Percentiles rank a stretch among this genome's conserved stretches.
Evolutionary conservation across 1,140 invertebrate species (phyloP).

Genomic region (Drosophila biarmipes): DNA sequence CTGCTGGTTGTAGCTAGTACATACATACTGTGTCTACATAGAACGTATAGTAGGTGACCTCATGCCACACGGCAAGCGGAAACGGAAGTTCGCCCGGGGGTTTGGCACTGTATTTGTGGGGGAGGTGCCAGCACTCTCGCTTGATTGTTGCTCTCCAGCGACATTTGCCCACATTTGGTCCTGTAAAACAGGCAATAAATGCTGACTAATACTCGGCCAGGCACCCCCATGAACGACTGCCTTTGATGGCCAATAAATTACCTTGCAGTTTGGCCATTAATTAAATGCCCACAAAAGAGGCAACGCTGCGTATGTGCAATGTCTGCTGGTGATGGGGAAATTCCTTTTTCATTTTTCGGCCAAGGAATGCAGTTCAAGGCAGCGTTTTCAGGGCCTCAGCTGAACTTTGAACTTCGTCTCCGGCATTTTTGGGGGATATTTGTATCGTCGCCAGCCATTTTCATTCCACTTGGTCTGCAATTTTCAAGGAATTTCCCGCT

Average conservation of each 20-base stretch:
- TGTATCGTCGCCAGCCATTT: slow-evolving; percentile 2
- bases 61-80: slow-evolving; percentile 56
- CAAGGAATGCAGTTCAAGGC: slow-evolving; percentile 39
- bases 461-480: slow-evolving; percentile 40
- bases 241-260: slow-evolving; percentile 64
- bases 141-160: slow-evolving; percentile 63
- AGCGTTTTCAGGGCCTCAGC: slow-evolving; percentile 1
- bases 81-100: slow-evolving; percentile 55
- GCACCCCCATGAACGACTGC: slow-evolving; percentile 4
- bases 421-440: neutral
- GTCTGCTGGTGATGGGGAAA: slow-evolving; percentile 18
- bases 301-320: slow-evolving; percentile 54
- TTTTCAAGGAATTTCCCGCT: slow-evolving; percentile 19
- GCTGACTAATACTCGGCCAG: slow-evolving; percentile 24
- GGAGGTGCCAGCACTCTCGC: slow-evolving; percentile 2
- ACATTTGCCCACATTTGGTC: slow-evolving; percentile 53
- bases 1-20: slow-evolving; percentile 27
- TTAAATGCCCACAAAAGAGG: slow-evolving; percentile 41
- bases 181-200: slow-evolving; percentile 72
- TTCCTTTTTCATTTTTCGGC: slow-evolving; percentile 3
- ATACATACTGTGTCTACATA: neutral
- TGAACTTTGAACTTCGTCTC: slow-evolving; percentile 43
- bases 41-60: slow-evolving; percentile 50
- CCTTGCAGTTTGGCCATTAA: slow-evolving; percentile 54
- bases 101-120: slow-evolving; percentile 14